Evolutionary conservation across 2,113 vertebrate species (phyloP).

Genomic region (Poeciliopsis retropinna): DNA sequence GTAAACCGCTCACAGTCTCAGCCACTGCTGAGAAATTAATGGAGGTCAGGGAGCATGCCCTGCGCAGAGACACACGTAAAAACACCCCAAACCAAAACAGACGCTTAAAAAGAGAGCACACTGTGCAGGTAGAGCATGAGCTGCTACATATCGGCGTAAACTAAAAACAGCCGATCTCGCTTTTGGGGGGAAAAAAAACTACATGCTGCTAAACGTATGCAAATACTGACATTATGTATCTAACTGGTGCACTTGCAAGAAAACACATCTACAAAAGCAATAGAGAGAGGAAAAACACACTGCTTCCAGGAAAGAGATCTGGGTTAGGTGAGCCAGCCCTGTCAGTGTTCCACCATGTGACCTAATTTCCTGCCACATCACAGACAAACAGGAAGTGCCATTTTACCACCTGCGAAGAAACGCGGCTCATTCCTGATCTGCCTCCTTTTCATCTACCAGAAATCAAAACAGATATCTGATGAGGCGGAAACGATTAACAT

Average conservation of each 20-base stretch:
- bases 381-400: slow-evolving; percentile 64
- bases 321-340: slow-evolving; percentile 62
- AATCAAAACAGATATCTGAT: slow-evolving; percentile 40
- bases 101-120: slow-evolving; percentile 15
- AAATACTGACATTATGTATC: slow-evolving; percentile 30
- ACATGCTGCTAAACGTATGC: slow-evolving; percentile 1
- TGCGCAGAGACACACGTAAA: slow-evolving; percentile 10
- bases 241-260: slow-evolving; percentile 57
- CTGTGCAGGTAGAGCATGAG: slow-evolving; percentile 6
- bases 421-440: slow-evolving; percentile 1
- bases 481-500: background rate
- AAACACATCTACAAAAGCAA: slow-evolving; percentile 26
- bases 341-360: slow-evolving; percentile 66
- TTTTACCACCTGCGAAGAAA: slow-evolving; percentile 62
- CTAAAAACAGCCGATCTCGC: slow-evolving; percentile 1
- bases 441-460: slow-evolving; percentile 40
- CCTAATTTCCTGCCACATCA: slow-evolving; percentile 73
- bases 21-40: slow-evolving; percentile 87
- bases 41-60: slow-evolving; percentile 85
- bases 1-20: slow-evolving; percentile 74
- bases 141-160: background rate
- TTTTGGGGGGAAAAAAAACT: background rate
- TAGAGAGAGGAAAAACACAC: slow-evolving; percentile 22
- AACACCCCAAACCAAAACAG: background rate
- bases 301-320: slow-evolving; percentile 71